A percentile compares a stretch with the other conserved stretches of the same genome.
Conservation (phyloP, 2,113 vertebrate species). For the Mionectes macconnelli region DNA sequence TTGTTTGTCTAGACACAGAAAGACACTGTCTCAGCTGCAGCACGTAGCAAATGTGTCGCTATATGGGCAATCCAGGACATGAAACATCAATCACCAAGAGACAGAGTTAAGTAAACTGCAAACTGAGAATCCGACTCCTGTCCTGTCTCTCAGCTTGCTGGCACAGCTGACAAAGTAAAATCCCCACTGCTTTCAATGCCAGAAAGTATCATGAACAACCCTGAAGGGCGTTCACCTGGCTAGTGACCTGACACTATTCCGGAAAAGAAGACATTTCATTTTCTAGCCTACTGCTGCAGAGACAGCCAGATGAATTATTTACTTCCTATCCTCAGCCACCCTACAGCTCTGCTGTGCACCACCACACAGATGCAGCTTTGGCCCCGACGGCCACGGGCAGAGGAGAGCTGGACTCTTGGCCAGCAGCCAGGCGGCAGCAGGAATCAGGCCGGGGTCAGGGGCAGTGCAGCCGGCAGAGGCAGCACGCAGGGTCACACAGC, state of each 20-base stretch:
- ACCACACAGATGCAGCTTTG: neutral
- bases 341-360: neutral
- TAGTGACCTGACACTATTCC: neutral
- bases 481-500: rapidly evolving
- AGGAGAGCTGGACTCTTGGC: neutral
- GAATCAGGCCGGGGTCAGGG: rapidly evolving
- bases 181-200: neutral
- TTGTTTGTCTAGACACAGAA: neutral
- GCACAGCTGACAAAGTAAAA: neutral
- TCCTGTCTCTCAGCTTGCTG: neutral
- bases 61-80: neutral
- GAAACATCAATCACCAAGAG: rapidly evolving
- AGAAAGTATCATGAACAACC: neutral
- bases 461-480: rapidly evolving
- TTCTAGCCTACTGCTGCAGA: neutral
- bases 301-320: neutral
- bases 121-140: neutral
- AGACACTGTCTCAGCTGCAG: neutral
- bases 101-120: neutral
- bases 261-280: neutral
- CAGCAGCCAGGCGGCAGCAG: neutral
- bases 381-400: neutral
- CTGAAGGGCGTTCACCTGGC: neutral
- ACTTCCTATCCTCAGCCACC: neutral
- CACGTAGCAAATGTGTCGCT: neutral